Percentiles rank a stretch among this genome's conserved stretches.
phyloP scores from a whole-genome alignment of 2,888 invertebrate genomes.

The Ecliptopera silaceata region DNA sequence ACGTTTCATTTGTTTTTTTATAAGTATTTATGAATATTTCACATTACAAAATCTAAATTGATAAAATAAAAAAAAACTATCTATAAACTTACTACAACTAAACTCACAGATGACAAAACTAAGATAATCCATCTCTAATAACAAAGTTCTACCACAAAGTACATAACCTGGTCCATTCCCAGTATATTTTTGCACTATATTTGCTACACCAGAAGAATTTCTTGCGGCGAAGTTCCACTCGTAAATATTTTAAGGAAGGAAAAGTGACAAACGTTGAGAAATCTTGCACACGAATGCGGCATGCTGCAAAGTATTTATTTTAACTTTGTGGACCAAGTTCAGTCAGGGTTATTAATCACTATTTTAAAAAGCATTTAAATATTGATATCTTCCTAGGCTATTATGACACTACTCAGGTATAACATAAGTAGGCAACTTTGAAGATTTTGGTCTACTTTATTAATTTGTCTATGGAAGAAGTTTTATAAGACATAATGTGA shows the following conservation, averaged over 20 bases:
- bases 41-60: too few species aligned
- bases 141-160: constrained; percentile 67
- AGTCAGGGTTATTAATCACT: too few species aligned
- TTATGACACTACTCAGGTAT: too few species aligned
- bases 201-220: constrained; percentile 59
- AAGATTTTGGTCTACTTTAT: too few species aligned
- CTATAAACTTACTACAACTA: constrained; percentile 18
- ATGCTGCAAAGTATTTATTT: neutral
- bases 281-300: constrained; percentile 16
- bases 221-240: constrained; percentile 65
- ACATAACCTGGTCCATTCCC: too few species aligned
- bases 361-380: too few species aligned
- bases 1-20: too few species aligned
- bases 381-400: too few species aligned
- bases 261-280: constrained; percentile 76
- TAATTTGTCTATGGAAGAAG: too few species aligned
- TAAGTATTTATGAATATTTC: neutral
- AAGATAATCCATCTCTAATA: constrained; percentile 43
- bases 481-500: too few species aligned
- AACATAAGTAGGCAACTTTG: too few species aligned
- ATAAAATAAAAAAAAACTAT: too few species aligned
- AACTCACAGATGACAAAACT: constrained; percentile 35
- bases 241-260: constrained; percentile 81
- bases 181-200: constrained; percentile 70
- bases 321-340: neutral